Conservation (phyloP, 2,888 invertebrate genomes). For the Sarcophaga rosellei region DNA sequence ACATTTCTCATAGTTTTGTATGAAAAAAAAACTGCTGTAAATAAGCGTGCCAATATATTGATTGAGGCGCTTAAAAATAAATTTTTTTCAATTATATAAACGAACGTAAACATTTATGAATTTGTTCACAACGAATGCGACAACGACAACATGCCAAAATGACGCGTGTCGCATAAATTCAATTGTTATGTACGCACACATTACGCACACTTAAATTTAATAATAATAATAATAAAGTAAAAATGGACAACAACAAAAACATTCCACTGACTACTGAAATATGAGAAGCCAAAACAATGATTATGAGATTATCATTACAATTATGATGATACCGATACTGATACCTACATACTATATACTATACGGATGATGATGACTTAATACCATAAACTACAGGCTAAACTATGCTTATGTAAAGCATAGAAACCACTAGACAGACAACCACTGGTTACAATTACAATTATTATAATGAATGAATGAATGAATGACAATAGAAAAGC, state of each 20-base stretch:
- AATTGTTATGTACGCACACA: slow-evolving; percentile 30
- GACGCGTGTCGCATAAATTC: slow-evolving; percentile 48
- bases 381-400: slow-evolving; percentile 8
- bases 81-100: slow-evolving; percentile 49
- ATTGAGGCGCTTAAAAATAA: slow-evolving; percentile 42
- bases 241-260: too few species aligned
- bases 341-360: too few species aligned
- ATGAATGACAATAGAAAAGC: slow-evolving; percentile 1
- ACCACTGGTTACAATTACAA: slow-evolving; percentile 40
- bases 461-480: slow-evolving; percentile 50
- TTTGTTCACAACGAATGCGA: neutral
- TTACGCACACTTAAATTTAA: slow-evolving; percentile 17
- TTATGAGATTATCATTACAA: neutral
- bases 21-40: neutral
- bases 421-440: neutral
- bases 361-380: slow-evolving; percentile 16
- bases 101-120: neutral
- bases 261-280: neutral
- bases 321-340: too few species aligned
- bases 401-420: neutral
- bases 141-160: neutral
- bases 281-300: neutral
- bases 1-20: too few species aligned
- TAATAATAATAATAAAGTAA: neutral
- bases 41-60: slow-evolving; percentile 4